These are phyloP conservation scores for Toxotes chatareus DNA, from an alignment of 2,113 vertebrate species.

Conservation along the genomic window DNA sequence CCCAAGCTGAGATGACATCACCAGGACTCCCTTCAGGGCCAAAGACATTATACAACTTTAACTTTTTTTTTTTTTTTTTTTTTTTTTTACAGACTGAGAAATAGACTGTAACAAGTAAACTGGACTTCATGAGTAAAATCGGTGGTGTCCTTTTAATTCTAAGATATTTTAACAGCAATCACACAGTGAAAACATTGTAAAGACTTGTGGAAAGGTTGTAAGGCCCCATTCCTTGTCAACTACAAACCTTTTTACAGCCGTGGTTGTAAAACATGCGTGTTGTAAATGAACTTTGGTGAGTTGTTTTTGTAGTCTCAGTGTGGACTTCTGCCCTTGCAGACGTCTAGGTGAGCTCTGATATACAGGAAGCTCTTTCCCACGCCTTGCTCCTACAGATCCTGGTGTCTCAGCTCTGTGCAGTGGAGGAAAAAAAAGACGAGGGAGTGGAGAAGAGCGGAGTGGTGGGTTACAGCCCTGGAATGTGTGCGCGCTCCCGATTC, in stretches of 20 bases:
- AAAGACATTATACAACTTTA: neutral
- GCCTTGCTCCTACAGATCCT: slow-evolving; percentile 50
- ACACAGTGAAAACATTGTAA: slow-evolving; percentile 1
- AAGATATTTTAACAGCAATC: slow-evolving; percentile 9
- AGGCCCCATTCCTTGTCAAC: neutral
- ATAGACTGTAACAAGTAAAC: neutral
- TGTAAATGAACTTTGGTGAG: neutral
- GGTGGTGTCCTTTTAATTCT: neutral
- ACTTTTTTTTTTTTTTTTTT: neutral
- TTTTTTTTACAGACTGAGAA: neutral
- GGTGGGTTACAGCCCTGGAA: slow-evolving; percentile 81
- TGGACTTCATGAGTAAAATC: neutral
- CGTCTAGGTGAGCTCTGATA: slow-evolving; percentile 38
- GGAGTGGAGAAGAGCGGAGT: slow-evolving; percentile 27
- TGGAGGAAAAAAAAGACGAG: slow-evolving; percentile 44
- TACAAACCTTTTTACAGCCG: neutral
- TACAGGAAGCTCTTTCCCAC: slow-evolving; percentile 69
- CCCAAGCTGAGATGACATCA: slow-evolving; percentile 11
- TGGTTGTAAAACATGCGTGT: neutral
- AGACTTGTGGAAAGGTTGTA: neutral
- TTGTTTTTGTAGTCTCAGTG: slow-evolving; percentile 19
- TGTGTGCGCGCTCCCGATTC: slow-evolving; percentile 79
- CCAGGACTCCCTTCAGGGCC: neutral
- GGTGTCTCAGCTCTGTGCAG: slow-evolving; percentile 33
- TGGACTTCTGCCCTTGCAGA: slow-evolving; percentile 19